Evolutionary conservation across 23 tunicate genomes (phyloP).

Genomic region (Trididemnum nubilum): DNA sequence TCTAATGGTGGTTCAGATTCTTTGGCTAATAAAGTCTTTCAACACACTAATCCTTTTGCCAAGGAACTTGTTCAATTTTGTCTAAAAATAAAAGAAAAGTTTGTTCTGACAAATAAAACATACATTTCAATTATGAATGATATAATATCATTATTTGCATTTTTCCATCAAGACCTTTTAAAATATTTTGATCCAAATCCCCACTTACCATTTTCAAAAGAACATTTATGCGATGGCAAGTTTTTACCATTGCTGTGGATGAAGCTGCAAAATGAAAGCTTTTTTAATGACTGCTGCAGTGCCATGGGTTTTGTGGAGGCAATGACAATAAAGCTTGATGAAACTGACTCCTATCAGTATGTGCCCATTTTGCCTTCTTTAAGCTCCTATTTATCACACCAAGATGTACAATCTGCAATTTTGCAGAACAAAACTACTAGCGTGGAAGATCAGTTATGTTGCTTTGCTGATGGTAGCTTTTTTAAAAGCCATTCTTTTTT

Average conservation of each 20-base stretch:
- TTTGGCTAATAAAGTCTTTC: too few species aligned
- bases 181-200: neutral
- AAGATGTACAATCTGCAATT: constrained; percentile 28
- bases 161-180: neutral
- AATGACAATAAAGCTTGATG: constrained; percentile 2
- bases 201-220: neutral
- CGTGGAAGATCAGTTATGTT: neutral
- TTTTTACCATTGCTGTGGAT: constrained; percentile 19
- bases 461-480: constrained; percentile 21
- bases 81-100: neutral
- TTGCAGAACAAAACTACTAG: neutral
- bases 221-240: neutral
- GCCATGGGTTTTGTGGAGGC: constrained; percentile 30
- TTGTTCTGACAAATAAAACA: neutral
- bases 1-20: neutral
- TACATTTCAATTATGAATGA: constrained; percentile 29
- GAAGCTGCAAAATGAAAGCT: neutral
- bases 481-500: constrained; percentile 37
- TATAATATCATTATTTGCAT: constrained; percentile 17
- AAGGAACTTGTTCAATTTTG: too few species aligned
- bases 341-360: constrained; percentile 30
- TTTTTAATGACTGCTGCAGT: constrained; percentile 9
- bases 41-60: too few species aligned
- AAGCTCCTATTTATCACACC: neutral
- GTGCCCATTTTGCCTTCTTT: constrained; percentile 12